A percentile compares a stretch with the other conserved stretches of the same genome.
phyloP scores from a whole-genome alignment of 2,888 invertebrate genomes.

The Frankliniella fusca region DNA sequence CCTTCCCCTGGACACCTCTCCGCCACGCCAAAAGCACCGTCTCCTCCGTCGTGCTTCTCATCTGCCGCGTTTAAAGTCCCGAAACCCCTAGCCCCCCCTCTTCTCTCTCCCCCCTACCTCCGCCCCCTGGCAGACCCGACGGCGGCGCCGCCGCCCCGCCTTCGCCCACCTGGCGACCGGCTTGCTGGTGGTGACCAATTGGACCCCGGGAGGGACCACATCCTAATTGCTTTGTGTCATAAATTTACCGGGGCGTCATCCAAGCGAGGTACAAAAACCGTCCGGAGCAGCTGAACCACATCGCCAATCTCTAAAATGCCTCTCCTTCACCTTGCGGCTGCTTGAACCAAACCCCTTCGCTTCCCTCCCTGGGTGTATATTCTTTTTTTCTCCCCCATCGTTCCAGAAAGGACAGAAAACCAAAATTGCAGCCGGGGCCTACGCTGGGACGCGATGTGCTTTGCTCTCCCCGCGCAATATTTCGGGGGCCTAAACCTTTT shows the following conservation, averaged over 20 bases:
- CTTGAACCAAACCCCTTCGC: too few species aligned
- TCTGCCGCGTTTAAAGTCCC: not conserved
- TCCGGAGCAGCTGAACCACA: not conserved
- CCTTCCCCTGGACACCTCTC: slow-evolving; percentile 34
- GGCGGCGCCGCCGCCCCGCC: not conserved
- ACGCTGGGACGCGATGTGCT: too few species aligned
- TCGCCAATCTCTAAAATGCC: not conserved
- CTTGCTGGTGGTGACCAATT: slow-evolving; percentile 39
- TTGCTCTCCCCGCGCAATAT: too few species aligned
- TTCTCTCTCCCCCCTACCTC: slow-evolving; percentile 6
- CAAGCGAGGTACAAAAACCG: not conserved
- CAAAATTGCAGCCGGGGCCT: too few species aligned
- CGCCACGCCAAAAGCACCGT: not conserved
- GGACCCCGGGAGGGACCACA: not conserved
- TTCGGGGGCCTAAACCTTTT: too few species aligned
- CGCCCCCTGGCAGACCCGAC: not conserved
- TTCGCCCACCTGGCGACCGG: slow-evolving; percentile 36
- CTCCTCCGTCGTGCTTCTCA: not conserved
- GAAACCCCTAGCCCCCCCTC: slow-evolving; percentile 37
- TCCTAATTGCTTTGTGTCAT: slow-evolving; percentile 17
- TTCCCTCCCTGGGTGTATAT: not conserved
- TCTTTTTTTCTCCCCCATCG: not conserved
- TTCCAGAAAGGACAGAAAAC: not conserved
- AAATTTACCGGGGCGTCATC: slow-evolving; percentile 3
- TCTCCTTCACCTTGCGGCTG: too few species aligned